Conservation (phyloP, 2,113 vertebrate genomes). For the Neomonachus schauinslandi region DNA sequence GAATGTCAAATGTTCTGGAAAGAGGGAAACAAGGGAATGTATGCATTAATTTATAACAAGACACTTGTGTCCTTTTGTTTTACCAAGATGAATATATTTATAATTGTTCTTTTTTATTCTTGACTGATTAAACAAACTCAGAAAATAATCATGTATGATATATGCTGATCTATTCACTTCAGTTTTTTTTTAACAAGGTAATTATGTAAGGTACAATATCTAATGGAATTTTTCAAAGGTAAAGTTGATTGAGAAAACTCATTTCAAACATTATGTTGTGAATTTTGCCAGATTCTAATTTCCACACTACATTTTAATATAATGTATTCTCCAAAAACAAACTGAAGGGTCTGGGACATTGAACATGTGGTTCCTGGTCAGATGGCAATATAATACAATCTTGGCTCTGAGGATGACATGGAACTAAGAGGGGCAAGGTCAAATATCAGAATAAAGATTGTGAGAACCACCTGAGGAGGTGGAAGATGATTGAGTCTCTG, state of each 20-base stretch:
- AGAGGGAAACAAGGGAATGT: constrained; percentile 81
- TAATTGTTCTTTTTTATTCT: not conserved
- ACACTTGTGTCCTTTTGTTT: not conserved
- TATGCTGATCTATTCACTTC: not conserved
- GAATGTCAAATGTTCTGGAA: constrained; percentile 88
- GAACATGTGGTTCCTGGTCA: not conserved
- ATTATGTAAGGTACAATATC: not conserved
- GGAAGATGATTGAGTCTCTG: not conserved
- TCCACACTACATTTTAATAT: not conserved
- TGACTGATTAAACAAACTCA: constrained; percentile 8
- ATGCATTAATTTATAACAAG: not conserved
- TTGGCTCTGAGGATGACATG: not conserved
- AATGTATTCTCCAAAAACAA: not conserved
- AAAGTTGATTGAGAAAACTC: not conserved
- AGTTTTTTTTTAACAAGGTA: not conserved
- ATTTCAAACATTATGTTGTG: constrained; percentile 1
- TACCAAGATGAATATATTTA: not conserved
- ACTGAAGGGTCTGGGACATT: not conserved
- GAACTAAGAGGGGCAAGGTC: not conserved
- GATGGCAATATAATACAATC: not conserved
- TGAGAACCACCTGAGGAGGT: not conserved
- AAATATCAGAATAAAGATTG: not conserved
- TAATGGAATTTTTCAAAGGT: not conserved
- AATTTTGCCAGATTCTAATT: not conserved
- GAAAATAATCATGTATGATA: not conserved